Conservation (phyloP, 2,113 vertebrate species). For the Bos indicus region DNA sequence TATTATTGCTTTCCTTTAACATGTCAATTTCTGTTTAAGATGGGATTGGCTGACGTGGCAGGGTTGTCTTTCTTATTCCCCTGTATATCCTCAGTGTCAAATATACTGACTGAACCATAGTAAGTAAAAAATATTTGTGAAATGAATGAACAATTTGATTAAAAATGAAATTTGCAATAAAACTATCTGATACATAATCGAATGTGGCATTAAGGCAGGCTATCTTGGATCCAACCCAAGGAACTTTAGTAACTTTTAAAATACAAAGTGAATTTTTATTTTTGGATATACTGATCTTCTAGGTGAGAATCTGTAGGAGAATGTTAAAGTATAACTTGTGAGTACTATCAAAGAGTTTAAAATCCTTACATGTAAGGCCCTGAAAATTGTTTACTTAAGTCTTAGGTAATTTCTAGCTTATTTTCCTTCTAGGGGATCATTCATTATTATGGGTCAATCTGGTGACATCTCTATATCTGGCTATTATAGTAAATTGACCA, state of each 20-base stretch:
- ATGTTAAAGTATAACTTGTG: not conserved
- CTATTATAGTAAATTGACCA: slow-evolving; percentile 51
- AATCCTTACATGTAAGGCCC: not conserved
- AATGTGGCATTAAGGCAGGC: not conserved
- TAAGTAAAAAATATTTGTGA: not conserved
- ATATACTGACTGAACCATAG: not conserved
- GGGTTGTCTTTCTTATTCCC: not conserved
- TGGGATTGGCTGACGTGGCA: not conserved
- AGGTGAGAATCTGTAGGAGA: not conserved
- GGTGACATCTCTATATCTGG: not conserved
- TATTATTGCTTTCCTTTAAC: not conserved
- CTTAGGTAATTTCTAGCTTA: not conserved
- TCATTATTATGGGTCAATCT: not conserved
- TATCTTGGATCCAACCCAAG: not conserved
- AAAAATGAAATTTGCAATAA: not conserved
- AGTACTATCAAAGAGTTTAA: not conserved
- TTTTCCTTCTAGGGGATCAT: not conserved
- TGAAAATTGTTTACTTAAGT: not conserved
- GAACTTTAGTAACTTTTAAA: not conserved
- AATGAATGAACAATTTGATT: not conserved
- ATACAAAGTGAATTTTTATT: not conserved
- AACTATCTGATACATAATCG: not conserved
- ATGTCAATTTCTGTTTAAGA: not conserved
- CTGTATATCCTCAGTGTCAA: not conserved
- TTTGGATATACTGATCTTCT: not conserved